Conservation (phyloP, 1,140 invertebrate species). For the Drosophila melanica region DNA sequence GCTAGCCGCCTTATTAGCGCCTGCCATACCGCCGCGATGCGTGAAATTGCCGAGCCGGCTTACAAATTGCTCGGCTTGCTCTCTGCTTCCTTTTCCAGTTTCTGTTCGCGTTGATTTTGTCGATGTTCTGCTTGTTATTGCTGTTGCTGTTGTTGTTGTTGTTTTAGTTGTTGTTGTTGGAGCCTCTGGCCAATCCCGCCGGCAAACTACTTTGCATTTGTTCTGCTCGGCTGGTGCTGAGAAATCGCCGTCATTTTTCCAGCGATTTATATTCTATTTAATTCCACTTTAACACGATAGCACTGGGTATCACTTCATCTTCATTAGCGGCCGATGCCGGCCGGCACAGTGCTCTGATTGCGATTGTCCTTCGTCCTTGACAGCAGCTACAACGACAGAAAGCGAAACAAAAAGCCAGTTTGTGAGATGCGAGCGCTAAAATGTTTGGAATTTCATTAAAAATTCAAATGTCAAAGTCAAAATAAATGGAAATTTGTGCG, state of each 20-base stretch:
- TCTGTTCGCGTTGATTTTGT: not conserved
- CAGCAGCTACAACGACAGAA: constrained; percentile 48
- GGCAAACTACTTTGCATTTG: constrained; percentile 76
- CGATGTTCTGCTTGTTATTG: not conserved
- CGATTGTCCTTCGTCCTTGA: constrained; percentile 21
- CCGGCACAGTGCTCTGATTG: constrained; percentile 24
- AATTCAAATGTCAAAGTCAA: constrained; percentile 80
- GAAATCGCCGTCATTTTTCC: constrained; percentile 77
- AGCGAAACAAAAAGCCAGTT: constrained; percentile 47
- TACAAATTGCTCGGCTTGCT: constrained; percentile 34
- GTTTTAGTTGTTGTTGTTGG: constrained; percentile 4
- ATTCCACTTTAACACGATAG: constrained; percentile 64
- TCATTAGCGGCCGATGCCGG: constrained; percentile 61
- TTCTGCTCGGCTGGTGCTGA: constrained; percentile 73
- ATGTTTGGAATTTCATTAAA: constrained; percentile 82
- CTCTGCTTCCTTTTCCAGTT: not conserved
- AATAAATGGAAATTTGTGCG: constrained; percentile 77
- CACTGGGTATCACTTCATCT: constrained; percentile 73
- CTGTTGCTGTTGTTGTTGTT: constrained; percentile 1
- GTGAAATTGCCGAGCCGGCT: constrained; percentile 63
- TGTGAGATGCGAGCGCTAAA: constrained; percentile 60
- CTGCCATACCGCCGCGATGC: constrained; percentile 75
- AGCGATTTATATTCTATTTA: constrained; percentile 82
- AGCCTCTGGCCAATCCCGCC: not conserved
- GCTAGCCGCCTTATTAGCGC: constrained; percentile 73